phyloP scores from a whole-genome alignment of 2,113 vertebrate genomes.

The Strix aluco region DNA sequence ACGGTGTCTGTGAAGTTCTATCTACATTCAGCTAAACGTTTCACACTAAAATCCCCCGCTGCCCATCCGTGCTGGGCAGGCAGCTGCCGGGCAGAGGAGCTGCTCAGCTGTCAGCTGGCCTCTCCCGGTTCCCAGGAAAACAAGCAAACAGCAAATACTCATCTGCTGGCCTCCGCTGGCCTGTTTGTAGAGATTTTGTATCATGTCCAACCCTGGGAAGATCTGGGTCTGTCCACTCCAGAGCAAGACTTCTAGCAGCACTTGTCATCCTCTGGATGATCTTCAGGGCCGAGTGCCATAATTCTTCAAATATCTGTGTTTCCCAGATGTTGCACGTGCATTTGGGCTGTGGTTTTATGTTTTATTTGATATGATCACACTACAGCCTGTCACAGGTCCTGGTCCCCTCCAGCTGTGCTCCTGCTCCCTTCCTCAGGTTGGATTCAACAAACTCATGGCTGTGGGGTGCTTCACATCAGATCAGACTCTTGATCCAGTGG shows the following conservation, averaged over 20 bases:
- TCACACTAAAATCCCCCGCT: rapidly evolving
- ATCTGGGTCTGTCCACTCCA: not conserved
- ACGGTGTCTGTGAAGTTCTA: rapidly evolving
- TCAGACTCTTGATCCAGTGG: not conserved
- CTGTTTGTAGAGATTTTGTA: not conserved
- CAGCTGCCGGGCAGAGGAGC: not conserved
- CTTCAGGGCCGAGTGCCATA: not conserved
- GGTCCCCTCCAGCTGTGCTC: not conserved
- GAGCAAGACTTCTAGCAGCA: not conserved
- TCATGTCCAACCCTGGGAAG: not conserved
- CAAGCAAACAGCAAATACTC: not conserved
- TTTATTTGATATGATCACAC: rapidly evolving
- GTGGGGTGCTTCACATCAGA: not conserved
- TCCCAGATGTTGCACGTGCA: not conserved
- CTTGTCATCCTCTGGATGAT: not conserved
- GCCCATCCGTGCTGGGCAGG: not conserved
- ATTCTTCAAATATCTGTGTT: not conserved
- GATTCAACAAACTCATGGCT: not conserved
- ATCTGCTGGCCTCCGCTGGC: not conserved
- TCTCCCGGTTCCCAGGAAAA: not conserved
- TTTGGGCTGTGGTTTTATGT: not conserved
- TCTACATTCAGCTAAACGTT: rapidly evolving
- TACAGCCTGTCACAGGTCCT: not conserved
- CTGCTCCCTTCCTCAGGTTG: not conserved
- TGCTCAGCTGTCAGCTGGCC: not conserved